A percentile compares a stretch with the other conserved stretches of the same genome.
Conservation (phyloP, 2,888 invertebrate species). For the Perithous albicinctus region DNA sequence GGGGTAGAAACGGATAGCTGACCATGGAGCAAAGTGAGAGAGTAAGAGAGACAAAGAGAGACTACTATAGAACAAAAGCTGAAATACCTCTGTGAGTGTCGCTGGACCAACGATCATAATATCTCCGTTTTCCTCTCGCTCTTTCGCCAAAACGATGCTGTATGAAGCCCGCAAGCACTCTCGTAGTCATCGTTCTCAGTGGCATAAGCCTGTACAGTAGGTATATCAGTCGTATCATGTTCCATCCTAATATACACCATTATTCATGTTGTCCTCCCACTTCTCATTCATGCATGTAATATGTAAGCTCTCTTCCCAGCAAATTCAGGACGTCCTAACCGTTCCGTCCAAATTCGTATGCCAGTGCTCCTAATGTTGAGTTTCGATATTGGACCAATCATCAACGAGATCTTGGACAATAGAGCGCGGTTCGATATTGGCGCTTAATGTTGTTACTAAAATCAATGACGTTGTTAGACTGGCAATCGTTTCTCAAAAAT, state of each 20-base stretch:
- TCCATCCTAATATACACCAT: slow-evolving; percentile 52
- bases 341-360: no score
- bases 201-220: slow-evolving; percentile 12
- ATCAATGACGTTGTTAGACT: no score
- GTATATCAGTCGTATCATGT: not conserved
- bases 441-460: no score
- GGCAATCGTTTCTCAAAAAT: no score
- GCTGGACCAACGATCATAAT: slow-evolving; percentile 48
- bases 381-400: no score
- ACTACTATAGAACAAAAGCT: not conserved
- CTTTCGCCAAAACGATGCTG: slow-evolving; percentile 58
- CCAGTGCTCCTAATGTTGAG: no score
- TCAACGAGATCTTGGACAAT: no score
- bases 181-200: slow-evolving; percentile 41
- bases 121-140: slow-evolving; percentile 49
- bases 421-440: no score
- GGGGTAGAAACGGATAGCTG: not conserved
- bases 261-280: slow-evolving; percentile 40
- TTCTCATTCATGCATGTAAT: not conserved
- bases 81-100: slow-evolving; percentile 35
- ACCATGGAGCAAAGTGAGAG: not conserved
- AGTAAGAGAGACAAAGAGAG: not conserved
- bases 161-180: slow-evolving; percentile 61
- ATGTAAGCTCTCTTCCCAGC: no score
- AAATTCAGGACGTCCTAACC: no score